Conservation (phyloP, 2,888 invertebrate genomes). For the Sialis lutaria region DNA sequence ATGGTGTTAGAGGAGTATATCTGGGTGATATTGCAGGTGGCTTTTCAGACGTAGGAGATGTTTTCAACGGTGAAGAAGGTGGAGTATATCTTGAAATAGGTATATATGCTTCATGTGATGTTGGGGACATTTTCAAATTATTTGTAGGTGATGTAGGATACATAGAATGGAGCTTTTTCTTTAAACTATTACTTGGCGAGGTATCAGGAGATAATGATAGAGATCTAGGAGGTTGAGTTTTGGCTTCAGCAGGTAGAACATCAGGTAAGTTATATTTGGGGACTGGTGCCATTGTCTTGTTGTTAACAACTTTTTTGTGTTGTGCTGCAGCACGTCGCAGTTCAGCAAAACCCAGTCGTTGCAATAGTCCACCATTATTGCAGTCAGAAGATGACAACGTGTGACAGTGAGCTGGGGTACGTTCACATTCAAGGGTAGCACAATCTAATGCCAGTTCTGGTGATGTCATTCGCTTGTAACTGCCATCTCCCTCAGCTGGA, state of each 20-base stretch:
- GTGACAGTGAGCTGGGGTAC: constrained; percentile 18
- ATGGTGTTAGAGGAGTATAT: background rate
- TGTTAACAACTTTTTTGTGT: background rate
- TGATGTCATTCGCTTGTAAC: constrained; percentile 56
- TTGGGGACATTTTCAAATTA: no score
- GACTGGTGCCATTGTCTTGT: constrained; percentile 15
- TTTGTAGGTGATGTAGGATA: no score
- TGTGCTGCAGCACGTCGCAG: constrained; percentile 12
- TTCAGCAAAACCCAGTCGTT: constrained; percentile 20
- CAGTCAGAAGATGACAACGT: constrained; percentile 7
- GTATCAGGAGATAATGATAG: background rate
- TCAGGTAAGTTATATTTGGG: constrained; percentile 29
- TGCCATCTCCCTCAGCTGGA: constrained; percentile 51
- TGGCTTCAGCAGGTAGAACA: constrained; percentile 35
- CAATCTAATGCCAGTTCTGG: constrained; percentile 26
- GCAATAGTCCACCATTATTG: constrained; percentile 17
- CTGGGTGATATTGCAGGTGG: background rate
- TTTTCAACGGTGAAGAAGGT: constrained; percentile 18
- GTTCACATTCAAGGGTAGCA: constrained; percentile 13
- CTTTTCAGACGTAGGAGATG: constrained; percentile 12
- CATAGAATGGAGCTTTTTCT: background rate
- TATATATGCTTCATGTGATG: constrained; percentile 6
- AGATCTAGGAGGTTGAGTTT: constrained; percentile 19
- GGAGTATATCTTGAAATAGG: constrained; percentile 19
- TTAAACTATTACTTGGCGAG: background rate